Conservation (phyloP, 2,113 vertebrate species). For the Hipposideros armiger region DNA sequence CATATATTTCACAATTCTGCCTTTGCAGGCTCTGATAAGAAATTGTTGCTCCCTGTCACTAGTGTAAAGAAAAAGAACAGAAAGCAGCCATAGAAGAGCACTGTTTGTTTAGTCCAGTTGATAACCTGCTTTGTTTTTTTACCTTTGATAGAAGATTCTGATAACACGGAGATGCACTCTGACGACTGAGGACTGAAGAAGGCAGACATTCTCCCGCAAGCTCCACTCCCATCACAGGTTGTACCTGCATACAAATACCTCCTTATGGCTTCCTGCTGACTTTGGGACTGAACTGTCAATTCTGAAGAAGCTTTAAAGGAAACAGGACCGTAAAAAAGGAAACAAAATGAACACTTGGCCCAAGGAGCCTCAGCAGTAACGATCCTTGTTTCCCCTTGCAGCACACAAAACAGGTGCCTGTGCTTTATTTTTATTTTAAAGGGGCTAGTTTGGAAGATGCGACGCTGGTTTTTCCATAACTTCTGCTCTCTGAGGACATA, state of each 20-base stretch:
- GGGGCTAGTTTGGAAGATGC: conserved; percentile 57
- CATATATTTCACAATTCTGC: neutral
- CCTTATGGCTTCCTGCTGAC: neutral
- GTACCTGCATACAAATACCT: accelerated
- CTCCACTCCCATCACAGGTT: accelerated
- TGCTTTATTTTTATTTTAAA: conserved; percentile 32
- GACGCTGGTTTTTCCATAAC: conserved; percentile 67
- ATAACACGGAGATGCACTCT: neutral
- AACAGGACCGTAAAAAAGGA: neutral
- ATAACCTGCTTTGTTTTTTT: neutral
- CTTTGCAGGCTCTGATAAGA: conserved; percentile 3
- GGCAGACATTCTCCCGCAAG: accelerated
- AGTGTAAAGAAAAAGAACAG: neutral
- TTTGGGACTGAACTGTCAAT: neutral
- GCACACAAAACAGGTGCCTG: neutral
- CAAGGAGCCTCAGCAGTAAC: neutral
- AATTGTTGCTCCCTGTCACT: neutral
- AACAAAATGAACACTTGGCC: neutral
- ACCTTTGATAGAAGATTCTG: neutral
- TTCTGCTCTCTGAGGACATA: conserved; percentile 59
- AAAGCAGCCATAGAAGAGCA: neutral
- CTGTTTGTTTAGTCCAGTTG: neutral
- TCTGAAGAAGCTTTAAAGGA: neutral
- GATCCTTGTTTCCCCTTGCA: accelerated
- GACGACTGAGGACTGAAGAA: accelerated